phyloP scores from a whole-genome alignment of 1,140 invertebrate species.

The Pteromalus puparum region DNA sequence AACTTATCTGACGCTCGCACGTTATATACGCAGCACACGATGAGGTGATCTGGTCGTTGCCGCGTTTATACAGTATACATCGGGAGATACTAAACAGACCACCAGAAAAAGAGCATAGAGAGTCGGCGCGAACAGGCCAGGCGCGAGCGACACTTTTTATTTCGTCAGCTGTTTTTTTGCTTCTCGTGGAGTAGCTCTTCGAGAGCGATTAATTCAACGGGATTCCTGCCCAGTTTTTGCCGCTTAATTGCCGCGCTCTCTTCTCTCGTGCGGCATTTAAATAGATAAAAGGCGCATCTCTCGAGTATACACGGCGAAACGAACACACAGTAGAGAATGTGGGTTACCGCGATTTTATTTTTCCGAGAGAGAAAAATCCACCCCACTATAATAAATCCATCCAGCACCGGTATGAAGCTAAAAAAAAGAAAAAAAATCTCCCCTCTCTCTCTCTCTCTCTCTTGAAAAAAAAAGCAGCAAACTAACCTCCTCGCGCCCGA shows the following conservation, averaged over 20 bases:
- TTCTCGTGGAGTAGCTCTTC: neutral
- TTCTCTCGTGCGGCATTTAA: constrained; percentile 6
- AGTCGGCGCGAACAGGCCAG: neutral
- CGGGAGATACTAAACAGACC: constrained; percentile 52
- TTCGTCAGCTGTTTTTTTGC: constrained; percentile 36
- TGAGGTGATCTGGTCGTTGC: constrained; percentile 59
- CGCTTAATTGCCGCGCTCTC: neutral
- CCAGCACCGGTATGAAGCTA: neutral
- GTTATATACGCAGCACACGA: constrained; percentile 17
- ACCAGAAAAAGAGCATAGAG: neutral
- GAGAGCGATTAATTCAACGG: constrained; percentile 26
- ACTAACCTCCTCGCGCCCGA: neutral
- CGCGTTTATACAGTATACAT: constrained; percentile 1
- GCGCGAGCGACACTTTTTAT: constrained; percentile 29
- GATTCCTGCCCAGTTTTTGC: neutral
- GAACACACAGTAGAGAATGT: neutral
- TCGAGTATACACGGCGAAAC: too few species aligned
- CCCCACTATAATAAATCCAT: neutral
- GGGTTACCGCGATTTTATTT: constrained; percentile 1
- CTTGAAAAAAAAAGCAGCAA: neutral
- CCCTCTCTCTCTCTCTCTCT: neutral
- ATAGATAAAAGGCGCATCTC: constrained; percentile 9
- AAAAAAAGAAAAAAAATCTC: neutral
- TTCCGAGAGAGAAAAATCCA: neutral
- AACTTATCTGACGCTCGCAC: constrained; percentile 68